Conservation (phyloP, 2,113 vertebrate species). For the Myiozetetes cayanensis region DNA sequence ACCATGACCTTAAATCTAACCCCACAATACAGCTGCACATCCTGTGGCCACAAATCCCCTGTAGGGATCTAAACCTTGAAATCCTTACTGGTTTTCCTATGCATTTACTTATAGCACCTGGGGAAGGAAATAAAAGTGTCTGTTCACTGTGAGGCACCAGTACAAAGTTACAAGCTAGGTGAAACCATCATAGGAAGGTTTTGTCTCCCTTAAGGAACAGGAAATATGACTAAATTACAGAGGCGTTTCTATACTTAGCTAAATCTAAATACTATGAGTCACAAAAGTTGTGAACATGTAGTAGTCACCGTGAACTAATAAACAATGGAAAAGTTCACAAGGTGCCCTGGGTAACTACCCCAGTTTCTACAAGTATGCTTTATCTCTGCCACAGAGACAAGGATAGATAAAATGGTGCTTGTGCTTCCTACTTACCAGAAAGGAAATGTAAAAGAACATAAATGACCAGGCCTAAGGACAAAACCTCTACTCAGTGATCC, state of each 20-base stretch:
- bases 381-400: neutral
- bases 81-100: neutral
- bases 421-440: neutral
- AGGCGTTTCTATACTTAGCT: neutral
- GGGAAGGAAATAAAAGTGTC: neutral
- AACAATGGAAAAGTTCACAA: neutral
- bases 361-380: neutral
- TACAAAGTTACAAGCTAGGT: neutral
- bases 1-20: neutral
- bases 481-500: neutral
- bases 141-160: neutral
- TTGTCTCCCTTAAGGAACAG: neutral
- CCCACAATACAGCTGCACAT: neutral
- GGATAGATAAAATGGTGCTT: neutral
- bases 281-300: neutral
- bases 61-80: neutral
- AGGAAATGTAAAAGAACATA: neutral
- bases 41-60: neutral
- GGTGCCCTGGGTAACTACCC: neutral
- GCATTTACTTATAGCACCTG: neutral
- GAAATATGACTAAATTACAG: neutral
- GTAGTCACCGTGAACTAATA: neutral
- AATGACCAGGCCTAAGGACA: neutral
- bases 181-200: neutral
- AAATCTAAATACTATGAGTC: neutral